Base-by-base conservation (phyloP, 2,888 invertebrate species). In the Acheta domesticus region DNA sequence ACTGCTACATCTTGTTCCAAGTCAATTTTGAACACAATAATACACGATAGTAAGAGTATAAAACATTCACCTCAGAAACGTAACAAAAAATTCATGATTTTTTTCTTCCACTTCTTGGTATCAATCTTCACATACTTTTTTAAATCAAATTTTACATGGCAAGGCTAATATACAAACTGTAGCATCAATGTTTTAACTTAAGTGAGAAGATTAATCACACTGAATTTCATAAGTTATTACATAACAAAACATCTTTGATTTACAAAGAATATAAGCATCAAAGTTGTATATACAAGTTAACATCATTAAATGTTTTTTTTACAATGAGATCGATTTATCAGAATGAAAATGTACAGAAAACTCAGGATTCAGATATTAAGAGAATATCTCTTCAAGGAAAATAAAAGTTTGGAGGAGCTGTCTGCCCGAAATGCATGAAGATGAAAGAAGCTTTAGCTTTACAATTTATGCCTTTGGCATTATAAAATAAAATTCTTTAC, bases 321-420 rank as follows among this genome's bases (percentile, higher is more conserved):
- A 76, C 76, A 79, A 76, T 79, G 79, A 79, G 79, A 79, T 79
- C 79, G 62, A 76, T 50, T 75, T 62, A 76, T 79, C 76, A 76
- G 79, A 79, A 79, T 79, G 76, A 79, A 75, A 48, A 76, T 76
- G 75, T 78, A 78, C 78, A 78, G 48, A 75, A 19, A 79, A 79
- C 73, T 73, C 76, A 79, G 48, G 75, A 75, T 79, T 79, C 78
- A 48, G 36, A 78, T 50, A 76, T 62, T 62, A 62, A 62, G 62
- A 16, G 62, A 62, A 62, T 62, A 19, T 12, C 62, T 62, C 62
- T 36, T 62, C 62, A 62, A 62, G n/a, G n/a, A n/a, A n/a, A 62
- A 62, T 19, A 62, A 62, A 19, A 19, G 16, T 62, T 62, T 19
- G n/a, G 62, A 4, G 62, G 62, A 62, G 16, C 62, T 8, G 62